Evolutionary conservation across 2,797 vertebrate species (phyloP), one percentile per base, ranked within the genome.

Genomic region (Margarornis squamiger): DNA sequence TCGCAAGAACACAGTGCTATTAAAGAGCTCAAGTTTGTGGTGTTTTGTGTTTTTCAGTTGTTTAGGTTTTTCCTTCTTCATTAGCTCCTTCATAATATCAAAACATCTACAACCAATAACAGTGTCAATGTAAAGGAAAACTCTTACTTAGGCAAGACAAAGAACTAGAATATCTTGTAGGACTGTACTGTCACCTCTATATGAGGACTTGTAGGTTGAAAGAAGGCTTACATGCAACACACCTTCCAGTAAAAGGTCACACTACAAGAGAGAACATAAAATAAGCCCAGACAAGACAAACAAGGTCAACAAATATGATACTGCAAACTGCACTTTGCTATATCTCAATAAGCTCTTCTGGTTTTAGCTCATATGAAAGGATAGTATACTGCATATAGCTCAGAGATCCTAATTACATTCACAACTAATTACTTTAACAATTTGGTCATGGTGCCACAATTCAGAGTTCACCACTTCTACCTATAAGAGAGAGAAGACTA

Each of bases 21-120:
- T 58, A 20, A 82, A 75, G 17, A 57, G 10, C 18, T 86, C 21
- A 29, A 24, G 17, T 34, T 10, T 36, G 54, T 45, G 7, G 18
- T 0, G 0, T 10, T 54, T 65, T 20, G 24, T 11, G 2, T 4
- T 49, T 85, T 68, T 17, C 45, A 4, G 13, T 34, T 38, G 3
- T 7, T 21, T 21, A 18, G 11, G 24, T 29, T 82, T 41, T 38
- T 82, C n/a, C 15, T 70, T 66, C 61, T 79, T 48, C 71, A 49
- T 57, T 55, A 93, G 26, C 45, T 46, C 11, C 49, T 61, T 68
- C 26, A 65, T 32, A 81, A 34, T 46, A 77, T 19, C 62, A 65
- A 91, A 68, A 54, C 15, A n/a, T 23, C 54, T 51, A 41, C 14
- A 87, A 65, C 7, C 91, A 85, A 15, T 15, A 89, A 57, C 24